Evolutionary conservation across 2,113 vertebrate species (phyloP).

Genomic region (Vicugna pacos): DNA sequence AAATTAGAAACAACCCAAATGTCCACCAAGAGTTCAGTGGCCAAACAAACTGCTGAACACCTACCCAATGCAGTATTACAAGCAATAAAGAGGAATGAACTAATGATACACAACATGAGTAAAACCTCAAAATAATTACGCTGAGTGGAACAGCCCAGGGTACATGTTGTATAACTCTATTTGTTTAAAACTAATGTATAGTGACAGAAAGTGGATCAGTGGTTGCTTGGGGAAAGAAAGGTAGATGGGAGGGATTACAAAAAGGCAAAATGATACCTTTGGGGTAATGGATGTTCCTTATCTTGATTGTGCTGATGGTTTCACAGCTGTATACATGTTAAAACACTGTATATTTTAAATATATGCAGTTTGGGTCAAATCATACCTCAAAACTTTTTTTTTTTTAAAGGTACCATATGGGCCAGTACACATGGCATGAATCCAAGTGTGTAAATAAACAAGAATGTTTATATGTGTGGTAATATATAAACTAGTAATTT

Average conservation of each 20-base stretch:
- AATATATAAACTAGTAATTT: background rate
- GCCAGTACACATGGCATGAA: background rate
- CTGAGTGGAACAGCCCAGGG: background rate
- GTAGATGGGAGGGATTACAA: background rate
- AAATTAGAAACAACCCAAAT: background rate
- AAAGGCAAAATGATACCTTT: background rate
- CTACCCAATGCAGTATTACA: background rate
- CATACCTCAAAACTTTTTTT: background rate
- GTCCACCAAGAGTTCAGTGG: background rate
- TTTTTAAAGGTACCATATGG: background rate
- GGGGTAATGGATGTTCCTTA: background rate
- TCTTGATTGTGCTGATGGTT: background rate
- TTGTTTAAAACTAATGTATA: background rate
- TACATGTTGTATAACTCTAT: background rate
- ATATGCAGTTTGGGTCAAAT: background rate
- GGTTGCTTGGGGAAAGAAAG: background rate
- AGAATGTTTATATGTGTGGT: background rate
- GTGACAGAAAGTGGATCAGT: background rate
- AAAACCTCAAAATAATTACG: constrained; percentile 3
- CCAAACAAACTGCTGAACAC: background rate
- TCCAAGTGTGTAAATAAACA: background rate
- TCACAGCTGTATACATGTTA: background rate
- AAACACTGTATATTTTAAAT: background rate
- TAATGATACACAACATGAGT: background rate
- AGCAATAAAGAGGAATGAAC: background rate